Evolutionary conservation across 92 coral and sea anemone species (phyloP).

Genomic region (Actinostola sp.): DNA sequence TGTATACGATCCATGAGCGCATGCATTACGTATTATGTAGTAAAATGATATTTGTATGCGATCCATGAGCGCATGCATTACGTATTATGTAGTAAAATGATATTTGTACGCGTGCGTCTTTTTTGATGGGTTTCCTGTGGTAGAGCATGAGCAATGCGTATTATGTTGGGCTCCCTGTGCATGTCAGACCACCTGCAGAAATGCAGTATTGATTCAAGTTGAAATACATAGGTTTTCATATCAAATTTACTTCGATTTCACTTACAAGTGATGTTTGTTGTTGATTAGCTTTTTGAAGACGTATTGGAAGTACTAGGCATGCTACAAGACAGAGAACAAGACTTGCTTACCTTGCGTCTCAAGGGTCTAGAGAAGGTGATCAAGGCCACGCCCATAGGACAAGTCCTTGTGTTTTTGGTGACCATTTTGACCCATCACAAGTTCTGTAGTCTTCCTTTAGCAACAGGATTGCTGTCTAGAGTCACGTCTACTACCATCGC

Average conservation of each 20-base stretch:
- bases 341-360: conserved; percentile 45
- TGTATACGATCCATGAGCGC: too few species aligned
- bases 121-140: too few species aligned
- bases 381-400: conserved; percentile 77
- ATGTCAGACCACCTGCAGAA: too few species aligned
- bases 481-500: conserved; percentile 69
- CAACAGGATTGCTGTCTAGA: conserved; percentile 62
- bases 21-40: too few species aligned
- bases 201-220: too few species aligned
- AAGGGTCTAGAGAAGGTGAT: conserved; percentile 69
- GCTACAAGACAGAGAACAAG: conserved; percentile 44
- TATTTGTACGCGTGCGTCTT: too few species aligned
- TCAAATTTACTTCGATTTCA: background rate
- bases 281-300: conserved; percentile 67
- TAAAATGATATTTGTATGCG: too few species aligned
- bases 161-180: too few species aligned
- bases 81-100: too few species aligned
- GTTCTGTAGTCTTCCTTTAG: conserved; percentile 66
- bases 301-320: conserved; percentile 68
- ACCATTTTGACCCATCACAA: conserved; percentile 77
- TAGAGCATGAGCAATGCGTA: too few species aligned
- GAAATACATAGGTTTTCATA: too few species aligned
- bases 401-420: conserved; percentile 75
- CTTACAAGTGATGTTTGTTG: background rate
- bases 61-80: too few species aligned